Evolutionary conservation across 2,797 vertebrate species (phyloP).

Genomic region (Dryobates pubescens): DNA sequence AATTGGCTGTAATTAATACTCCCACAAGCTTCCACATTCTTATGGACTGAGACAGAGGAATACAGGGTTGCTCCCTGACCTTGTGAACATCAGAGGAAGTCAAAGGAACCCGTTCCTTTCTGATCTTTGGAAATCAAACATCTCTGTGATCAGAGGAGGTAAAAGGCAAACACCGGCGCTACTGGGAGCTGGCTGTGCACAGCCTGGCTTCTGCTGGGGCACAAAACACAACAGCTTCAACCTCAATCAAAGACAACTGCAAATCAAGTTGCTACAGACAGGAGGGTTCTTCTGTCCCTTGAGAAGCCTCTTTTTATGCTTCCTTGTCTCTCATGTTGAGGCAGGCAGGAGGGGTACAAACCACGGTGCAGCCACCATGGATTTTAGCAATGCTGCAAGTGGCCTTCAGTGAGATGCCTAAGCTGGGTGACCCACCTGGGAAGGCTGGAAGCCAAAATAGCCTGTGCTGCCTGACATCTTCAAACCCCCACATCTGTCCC

Average conservation of each 20-base stretch:
- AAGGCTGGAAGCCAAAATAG: background rate
- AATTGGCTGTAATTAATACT: conserved; percentile 58
- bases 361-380: background rate
- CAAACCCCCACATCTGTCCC: background rate
- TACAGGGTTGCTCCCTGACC: background rate
- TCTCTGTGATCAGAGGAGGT: background rate
- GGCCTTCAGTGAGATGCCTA: accelerated
- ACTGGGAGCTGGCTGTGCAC: background rate
- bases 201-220: background rate
- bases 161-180: background rate
- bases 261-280: background rate
- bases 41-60: background rate
- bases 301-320: background rate
- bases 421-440: background rate
- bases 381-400: background rate
- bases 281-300: background rate
- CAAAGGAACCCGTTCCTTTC: background rate
- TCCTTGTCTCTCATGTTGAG: accelerated
- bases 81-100: background rate
- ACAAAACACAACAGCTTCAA: background rate
- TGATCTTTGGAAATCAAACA: conserved; percentile 12
- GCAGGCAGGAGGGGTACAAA: background rate
- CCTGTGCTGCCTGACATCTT: background rate
- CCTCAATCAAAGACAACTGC: conserved; percentile 31
- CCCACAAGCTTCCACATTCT: conserved; percentile 32